Base-by-base conservation (phyloP, 2,113 vertebrate species). In the Cnemophilus loriae region DNA sequence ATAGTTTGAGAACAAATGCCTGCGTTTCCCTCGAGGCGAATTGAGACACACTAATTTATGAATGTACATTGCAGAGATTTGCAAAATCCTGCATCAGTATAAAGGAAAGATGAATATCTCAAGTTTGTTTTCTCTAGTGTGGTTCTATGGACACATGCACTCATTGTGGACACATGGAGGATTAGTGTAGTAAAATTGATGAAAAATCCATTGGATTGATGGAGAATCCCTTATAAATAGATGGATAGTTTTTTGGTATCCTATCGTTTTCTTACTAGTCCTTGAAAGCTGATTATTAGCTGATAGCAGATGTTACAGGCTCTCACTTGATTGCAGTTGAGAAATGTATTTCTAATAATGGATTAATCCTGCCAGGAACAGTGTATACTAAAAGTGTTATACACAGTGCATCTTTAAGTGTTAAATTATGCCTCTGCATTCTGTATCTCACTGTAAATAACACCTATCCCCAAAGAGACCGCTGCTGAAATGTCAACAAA, bases 401-500 rank as follows among this genome's bases (percentile, higher is more conserved):
- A 56, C 57, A 71, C 35, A 56, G 67, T 73, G 52, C 28, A 47
- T 82, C 49, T 73, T 6, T 35, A 19, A 64, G 16, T 71, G 33
- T 76, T 93, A 76, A 49, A 20, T 84, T 82, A 39, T 60, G 41
- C 65, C 23, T 91, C 74, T 78, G 55, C 23, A 3, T 84, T 63
- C 68, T 80, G 35, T 24, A 37, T 87, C 81, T 74, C 20, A 3
- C 73, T 46, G 2, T 42, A 77, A 77, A 70, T 75, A 84, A 60
- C 53, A 78, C 27, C 61, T 59, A 24, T 59, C 30, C 60, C 77
- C 74, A 32, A 64, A 93, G 84, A 91, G 35, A 57, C 27, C 7
- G 35, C 56, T 68, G 26, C 53, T 90, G 82, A 63, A 67, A 92
- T 67, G 73, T 84, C 90, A 82, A 70, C 56, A 89, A 63, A 63